Evolutionary conservation across 2,797 vertebrate genomes (phyloP).

Genomic region (Phalanger gymnotis): DNA sequence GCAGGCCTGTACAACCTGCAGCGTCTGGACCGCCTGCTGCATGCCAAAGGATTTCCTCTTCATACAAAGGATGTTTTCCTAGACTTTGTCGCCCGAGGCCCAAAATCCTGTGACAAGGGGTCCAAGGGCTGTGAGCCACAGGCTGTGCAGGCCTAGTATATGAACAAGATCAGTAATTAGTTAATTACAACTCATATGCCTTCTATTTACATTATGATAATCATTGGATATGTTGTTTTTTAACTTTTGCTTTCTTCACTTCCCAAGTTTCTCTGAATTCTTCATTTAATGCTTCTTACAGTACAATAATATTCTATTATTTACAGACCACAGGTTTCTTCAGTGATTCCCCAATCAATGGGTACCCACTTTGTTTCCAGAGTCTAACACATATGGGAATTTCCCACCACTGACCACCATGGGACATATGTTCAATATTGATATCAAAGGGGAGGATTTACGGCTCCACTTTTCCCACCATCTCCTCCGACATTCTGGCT

Average conservation of each 20-base stretch:
- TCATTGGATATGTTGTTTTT: not conserved
- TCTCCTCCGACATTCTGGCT: not conserved
- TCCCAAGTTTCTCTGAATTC: not conserved
- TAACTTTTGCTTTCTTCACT: not conserved
- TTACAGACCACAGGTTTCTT: not conserved
- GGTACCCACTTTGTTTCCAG: not conserved
- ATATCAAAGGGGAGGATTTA: not conserved
- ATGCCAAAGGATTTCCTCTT: too few relatives aligned
- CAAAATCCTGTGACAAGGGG: too few relatives aligned
- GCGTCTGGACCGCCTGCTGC: too few relatives aligned
- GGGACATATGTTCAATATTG: not conserved
- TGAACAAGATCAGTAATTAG: too few relatives aligned
- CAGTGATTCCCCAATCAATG: not conserved
- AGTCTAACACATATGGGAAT: not conserved
- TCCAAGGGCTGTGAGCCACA: too few relatives aligned
- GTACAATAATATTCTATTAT: not conserved
- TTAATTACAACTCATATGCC: too few relatives aligned
- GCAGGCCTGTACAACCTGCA: too few relatives aligned
- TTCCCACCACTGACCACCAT: not conserved
- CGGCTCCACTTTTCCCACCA: not conserved
- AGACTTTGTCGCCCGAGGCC: too few relatives aligned
- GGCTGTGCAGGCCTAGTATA: too few relatives aligned
- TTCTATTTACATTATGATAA: not conserved
- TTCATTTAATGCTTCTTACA: not conserved
- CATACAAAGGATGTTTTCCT: too few relatives aligned